Conservation (phyloP, 2,113 vertebrate genomes). For the Acrocephalus kingi region DNA sequence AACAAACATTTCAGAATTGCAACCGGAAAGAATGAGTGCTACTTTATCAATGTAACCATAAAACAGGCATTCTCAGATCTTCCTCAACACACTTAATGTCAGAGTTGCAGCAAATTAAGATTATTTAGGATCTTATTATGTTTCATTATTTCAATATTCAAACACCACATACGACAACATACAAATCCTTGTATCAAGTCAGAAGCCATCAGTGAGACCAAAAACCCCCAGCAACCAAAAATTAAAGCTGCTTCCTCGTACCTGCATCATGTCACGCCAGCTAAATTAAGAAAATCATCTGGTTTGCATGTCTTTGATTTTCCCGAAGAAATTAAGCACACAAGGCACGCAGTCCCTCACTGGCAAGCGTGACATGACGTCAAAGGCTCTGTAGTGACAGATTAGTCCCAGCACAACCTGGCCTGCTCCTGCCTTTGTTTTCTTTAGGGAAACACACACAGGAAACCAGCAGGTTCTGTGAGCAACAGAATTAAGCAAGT, state of each 20-base stretch:
- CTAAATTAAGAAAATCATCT: neutral
- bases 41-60: neutral
- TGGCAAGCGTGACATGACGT: rapidly evolving
- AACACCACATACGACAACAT: neutral
- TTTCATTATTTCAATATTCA: neutral
- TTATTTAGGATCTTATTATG: neutral
- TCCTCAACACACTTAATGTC: neutral
- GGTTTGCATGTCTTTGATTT: neutral
- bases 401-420: neutral
- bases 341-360: neutral
- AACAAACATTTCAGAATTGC: neutral
- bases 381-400: neutral
- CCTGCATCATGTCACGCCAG: neutral
- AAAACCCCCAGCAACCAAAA: neutral
- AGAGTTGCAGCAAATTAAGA: neutral
- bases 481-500: neutral
- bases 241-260: neutral
- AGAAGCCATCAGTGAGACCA: neutral
- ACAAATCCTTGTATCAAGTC: neutral
- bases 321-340: neutral
- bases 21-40: neutral
- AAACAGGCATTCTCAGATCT: neutral
- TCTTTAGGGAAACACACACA: neutral
- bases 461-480: neutral
- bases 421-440: neutral